Evolutionary conservation across 2,888 invertebrate species (phyloP).

Genomic region (Scaptomyza tumidula): DNA sequence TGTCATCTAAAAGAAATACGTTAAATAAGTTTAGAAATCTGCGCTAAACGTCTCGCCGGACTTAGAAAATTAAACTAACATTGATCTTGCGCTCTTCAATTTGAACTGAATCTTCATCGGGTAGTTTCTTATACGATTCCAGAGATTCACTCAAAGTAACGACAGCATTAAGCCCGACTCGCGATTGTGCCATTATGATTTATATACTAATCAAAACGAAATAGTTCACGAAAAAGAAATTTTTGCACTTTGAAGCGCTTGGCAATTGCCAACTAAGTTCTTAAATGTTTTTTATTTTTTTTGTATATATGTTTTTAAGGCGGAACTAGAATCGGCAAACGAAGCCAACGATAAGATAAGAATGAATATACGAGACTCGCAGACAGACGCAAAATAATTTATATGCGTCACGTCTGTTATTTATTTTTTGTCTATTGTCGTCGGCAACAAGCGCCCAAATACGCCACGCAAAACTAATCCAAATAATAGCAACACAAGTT

Average conservation of each 20-base stretch:
- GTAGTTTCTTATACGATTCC: constrained; percentile 36
- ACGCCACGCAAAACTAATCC: constrained; percentile 23
- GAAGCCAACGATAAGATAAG: constrained; percentile 65
- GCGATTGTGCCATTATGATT: constrained; percentile 37
- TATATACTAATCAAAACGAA: constrained; percentile 35
- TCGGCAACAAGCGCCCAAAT: constrained; percentile 20
- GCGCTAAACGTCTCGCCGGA: constrained; percentile 2
- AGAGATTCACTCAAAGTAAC: constrained; percentile 18
- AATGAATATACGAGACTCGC: constrained; percentile 24
- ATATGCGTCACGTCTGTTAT: constrained; percentile 39
- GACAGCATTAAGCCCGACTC: constrained; percentile 35
- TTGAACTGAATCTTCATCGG: constrained; percentile 34
- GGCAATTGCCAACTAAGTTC: constrained; percentile 55
- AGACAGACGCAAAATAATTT: constrained; percentile 20
- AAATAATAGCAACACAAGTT: constrained; percentile 17
- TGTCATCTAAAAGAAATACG: constrained; percentile 87
- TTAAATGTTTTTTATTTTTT: constrained; percentile 37
- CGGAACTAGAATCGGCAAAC: constrained; percentile 52
- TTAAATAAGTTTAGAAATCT: not conserved
- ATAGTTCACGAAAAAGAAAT: constrained; percentile 27
- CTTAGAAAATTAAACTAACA: constrained; percentile 52
- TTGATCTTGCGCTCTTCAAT: constrained; percentile 24
- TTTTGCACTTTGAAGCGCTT: constrained; percentile 54
- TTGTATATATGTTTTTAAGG: constrained; percentile 39
- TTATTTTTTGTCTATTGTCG: not conserved